phyloP scores from a whole-genome alignment of 2,797 vertebrate genomes.

The Lacerta bilineata region DNA sequence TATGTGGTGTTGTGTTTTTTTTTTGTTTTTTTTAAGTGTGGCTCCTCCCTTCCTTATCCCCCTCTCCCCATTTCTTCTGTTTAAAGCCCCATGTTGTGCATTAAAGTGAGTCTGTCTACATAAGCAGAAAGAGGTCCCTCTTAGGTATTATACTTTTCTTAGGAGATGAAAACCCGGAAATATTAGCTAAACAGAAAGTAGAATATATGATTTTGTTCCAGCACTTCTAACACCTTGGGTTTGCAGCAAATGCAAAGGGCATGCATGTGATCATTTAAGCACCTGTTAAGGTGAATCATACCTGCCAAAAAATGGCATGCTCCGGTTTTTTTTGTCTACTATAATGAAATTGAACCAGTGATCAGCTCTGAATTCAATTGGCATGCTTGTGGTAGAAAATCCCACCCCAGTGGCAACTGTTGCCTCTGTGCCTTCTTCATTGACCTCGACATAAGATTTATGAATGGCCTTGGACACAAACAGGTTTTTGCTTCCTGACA shows the following conservation, averaged over 20 bases:
- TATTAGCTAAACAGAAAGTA: neutral
- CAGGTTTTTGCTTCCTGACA: conserved; percentile 81
- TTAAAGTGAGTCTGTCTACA: too few species aligned
- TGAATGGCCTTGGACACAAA: conserved; percentile 86
- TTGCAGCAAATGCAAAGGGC: neutral
- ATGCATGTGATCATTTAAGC: neutral
- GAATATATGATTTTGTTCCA: neutral
- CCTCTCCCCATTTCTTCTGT: too few species aligned
- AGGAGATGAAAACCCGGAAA: too few species aligned
- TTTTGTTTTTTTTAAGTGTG: too few species aligned
- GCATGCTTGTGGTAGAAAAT: conserved; percentile 16
- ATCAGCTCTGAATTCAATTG: conserved; percentile 65
- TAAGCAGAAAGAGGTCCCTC: too few species aligned
- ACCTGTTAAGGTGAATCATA: conserved; percentile 63
- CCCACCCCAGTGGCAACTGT: conserved; percentile 79
- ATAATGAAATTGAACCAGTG: conserved; percentile 80
- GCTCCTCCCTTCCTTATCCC: too few species aligned
- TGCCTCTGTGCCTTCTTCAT: conserved; percentile 90
- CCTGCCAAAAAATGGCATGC: conserved; percentile 75
- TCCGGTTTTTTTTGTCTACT: conserved; percentile 68
- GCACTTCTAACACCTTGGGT: neutral
- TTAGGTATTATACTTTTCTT: too few species aligned
- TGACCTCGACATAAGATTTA: conserved; percentile 89
- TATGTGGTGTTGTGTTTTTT: too few species aligned
- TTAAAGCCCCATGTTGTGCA: too few species aligned